These are phyloP conservation scores for Coreius guichenoti DNA, from an alignment of 2,797 vertebrate genomes.

Conservation along the genomic window DNA sequence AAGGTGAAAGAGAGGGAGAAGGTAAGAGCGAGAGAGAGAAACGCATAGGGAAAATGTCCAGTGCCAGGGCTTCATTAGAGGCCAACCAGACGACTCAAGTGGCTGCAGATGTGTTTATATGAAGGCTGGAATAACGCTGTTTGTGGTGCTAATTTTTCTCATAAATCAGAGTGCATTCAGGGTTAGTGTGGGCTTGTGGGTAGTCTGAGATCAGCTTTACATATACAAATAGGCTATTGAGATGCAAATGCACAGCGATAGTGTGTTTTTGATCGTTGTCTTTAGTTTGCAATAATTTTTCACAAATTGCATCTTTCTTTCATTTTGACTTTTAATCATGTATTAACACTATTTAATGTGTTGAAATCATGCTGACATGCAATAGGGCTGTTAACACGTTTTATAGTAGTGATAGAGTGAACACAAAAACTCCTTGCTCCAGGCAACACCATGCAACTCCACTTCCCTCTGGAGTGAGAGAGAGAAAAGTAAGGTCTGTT, in stretches of 20 bases:
- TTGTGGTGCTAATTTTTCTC: conserved; percentile 37
- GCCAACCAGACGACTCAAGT: conserved; percentile 28
- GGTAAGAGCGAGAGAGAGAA: neutral
- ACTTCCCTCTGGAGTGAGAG: neutral
- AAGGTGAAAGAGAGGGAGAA: conserved; percentile 16
- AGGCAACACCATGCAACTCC: neutral
- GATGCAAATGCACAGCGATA: neutral
- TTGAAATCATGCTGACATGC: neutral
- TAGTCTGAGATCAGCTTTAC: neutral
- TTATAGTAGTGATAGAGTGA: neutral
- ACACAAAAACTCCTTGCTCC: neutral
- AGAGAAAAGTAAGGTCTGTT: neutral
- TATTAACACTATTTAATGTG: neutral
- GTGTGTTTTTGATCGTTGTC: neutral
- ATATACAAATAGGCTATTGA: neutral
- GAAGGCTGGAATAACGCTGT: conserved; percentile 29
- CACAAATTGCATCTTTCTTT: neutral
- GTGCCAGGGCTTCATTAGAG: conserved; percentile 28
- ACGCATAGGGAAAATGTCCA: neutral
- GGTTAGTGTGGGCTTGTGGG: neutral
- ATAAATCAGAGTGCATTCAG: conserved; percentile 9
- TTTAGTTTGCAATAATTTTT: neutral
- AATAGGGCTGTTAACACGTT: neutral
- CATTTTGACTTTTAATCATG: neutral
- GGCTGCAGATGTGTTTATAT: conserved; percentile 53